These are phyloP conservation scores for Eurypyga helias DNA, from an alignment of 2,113 vertebrate species.

Conservation along the genomic window DNA sequence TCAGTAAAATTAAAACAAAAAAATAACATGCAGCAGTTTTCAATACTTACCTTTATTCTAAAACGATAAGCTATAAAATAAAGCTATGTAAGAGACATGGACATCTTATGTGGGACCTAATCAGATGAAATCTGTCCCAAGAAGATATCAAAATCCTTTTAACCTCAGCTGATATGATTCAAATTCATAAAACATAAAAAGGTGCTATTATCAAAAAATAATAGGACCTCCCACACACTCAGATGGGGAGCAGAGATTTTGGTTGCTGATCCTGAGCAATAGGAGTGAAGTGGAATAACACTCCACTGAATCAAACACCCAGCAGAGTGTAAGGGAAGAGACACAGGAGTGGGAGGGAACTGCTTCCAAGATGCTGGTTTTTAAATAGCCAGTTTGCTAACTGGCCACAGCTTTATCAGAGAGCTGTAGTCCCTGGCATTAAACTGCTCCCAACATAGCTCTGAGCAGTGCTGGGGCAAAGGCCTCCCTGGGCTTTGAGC, in stretches of 20 bases:
- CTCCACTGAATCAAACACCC: neutral
- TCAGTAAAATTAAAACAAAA: neutral
- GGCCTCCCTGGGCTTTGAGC: neutral
- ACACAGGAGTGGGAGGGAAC: neutral
- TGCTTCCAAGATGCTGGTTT: neutral
- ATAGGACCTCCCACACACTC: neutral
- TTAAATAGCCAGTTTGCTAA: neutral
- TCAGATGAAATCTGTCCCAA: neutral
- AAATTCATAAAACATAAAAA: neutral
- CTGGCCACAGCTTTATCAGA: neutral
- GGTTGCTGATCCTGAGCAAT: neutral
- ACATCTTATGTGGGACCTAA: neutral
- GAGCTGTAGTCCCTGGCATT: neutral
- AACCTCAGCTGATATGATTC: neutral
- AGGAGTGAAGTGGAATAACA: neutral
- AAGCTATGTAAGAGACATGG: accelerated
- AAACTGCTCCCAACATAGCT: neutral
- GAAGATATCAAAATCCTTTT: neutral
- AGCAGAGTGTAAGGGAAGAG: neutral
- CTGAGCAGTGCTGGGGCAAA: neutral
- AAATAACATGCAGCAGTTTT: neutral
- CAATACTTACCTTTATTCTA: neutral
- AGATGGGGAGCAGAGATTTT: neutral
- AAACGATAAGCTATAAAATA: neutral
- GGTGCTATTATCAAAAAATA: neutral